Evolutionary conservation across 2,888 invertebrate species (phyloP).

Genomic region (Nymphalis polychloros): DNA sequence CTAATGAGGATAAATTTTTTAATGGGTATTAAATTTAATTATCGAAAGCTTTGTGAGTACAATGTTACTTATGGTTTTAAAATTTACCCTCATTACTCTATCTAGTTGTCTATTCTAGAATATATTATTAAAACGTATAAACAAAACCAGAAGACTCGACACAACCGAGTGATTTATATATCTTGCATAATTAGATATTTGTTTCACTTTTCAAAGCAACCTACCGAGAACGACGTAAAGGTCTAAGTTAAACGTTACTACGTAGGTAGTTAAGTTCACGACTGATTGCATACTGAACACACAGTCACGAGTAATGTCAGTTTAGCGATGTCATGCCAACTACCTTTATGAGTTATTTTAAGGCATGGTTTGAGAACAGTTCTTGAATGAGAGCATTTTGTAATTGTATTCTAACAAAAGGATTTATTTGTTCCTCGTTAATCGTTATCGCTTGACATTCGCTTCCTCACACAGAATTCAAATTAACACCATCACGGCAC

Average conservation of each 20-base stretch:
- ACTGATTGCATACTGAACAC: constrained; percentile 33
- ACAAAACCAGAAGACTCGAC: background rate
- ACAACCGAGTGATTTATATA: background rate
- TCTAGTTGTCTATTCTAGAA: background rate
- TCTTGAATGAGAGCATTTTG: constrained; percentile 56
- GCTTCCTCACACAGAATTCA: constrained; percentile 55
- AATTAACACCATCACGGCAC: constrained; percentile 41
- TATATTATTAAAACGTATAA: background rate
- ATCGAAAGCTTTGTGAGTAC: too few species aligned
- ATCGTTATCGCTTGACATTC: constrained; percentile 49
- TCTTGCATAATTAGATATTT: constrained; percentile 8
- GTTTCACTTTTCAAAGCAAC: constrained; percentile 49
- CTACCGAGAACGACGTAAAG: constrained; percentile 65
- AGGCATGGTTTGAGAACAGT: constrained; percentile 68
- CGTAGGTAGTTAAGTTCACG: constrained; percentile 53
- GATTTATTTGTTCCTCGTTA: constrained; percentile 43
- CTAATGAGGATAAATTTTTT: background rate
- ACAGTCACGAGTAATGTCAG: constrained; percentile 31
- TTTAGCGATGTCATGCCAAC: constrained; percentile 77
- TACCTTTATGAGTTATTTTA: constrained; percentile 48
- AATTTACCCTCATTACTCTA: constrained; percentile 1
- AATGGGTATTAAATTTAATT: too few species aligned
- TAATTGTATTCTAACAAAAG: constrained; percentile 56
- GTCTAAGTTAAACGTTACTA: constrained; percentile 50
- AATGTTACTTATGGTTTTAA: too few species aligned